Conservation (phyloP, 2,113 vertebrate species). For the Lamprotornis superbus region DNA sequence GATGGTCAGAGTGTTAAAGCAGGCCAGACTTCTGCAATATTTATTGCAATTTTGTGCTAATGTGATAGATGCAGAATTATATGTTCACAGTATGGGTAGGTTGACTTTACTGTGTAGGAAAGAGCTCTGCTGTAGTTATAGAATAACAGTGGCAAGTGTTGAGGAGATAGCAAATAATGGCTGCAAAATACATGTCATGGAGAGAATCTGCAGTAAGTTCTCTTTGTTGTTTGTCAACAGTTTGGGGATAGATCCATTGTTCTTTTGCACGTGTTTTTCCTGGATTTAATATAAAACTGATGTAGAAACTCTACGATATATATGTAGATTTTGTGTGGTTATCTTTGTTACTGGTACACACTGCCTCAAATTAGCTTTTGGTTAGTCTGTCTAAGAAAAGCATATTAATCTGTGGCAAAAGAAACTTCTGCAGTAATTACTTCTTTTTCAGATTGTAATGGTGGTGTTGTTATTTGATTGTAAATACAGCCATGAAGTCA, state of each 20-base stretch:
- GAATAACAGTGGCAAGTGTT: neutral
- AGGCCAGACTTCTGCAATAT: neutral
- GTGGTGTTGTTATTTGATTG: neutral
- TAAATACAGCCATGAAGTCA: neutral
- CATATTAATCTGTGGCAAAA: neutral
- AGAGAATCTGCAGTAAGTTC: neutral
- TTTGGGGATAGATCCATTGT: neutral
- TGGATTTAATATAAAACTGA: neutral
- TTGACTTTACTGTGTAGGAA: neutral
- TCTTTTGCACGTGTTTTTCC: neutral
- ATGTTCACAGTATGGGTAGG: neutral
- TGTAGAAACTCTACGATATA: rapidly evolving
- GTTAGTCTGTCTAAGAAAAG: neutral
- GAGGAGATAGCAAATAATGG: neutral
- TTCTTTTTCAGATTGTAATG: neutral
- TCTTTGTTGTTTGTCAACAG: neutral
- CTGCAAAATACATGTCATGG: neutral
- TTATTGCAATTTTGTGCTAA: neutral
- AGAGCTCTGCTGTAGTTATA: neutral
- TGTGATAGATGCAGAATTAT: neutral
- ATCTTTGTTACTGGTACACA: neutral
- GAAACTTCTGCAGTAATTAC: neutral
- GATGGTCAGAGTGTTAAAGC: neutral
- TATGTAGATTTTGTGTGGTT: neutral
- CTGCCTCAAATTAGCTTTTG: neutral